phyloP scores from a whole-genome alignment of 2,113 vertebrate species.

The Colistium nudipinnis region DNA sequence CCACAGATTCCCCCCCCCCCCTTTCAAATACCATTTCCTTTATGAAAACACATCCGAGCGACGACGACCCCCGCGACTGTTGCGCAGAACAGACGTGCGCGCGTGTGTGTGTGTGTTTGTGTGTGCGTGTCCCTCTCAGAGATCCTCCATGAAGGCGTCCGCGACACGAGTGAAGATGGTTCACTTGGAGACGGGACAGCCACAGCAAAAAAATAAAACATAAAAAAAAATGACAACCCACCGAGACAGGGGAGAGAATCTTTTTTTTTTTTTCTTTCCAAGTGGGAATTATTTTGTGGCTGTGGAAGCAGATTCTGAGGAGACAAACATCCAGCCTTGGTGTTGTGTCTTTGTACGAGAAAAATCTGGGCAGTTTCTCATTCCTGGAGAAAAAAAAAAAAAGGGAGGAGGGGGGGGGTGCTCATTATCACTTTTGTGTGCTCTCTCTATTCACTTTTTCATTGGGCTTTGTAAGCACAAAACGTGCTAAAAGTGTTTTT shows the following conservation, averaged over 20 bases:
- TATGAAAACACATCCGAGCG: constrained; percentile 54
- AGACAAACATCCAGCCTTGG: constrained; percentile 68
- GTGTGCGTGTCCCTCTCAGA: constrained; percentile 48
- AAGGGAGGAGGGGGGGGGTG: too few species aligned
- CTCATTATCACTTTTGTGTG: constrained; percentile 76
- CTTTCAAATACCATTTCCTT: constrained; percentile 71
- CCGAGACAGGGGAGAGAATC: constrained; percentile 49
- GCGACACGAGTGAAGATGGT: constrained; percentile 66
- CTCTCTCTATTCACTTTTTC: constrained; percentile 71
- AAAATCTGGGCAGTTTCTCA: constrained; percentile 75
- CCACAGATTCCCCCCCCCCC: constrained; percentile 78
- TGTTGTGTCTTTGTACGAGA: constrained; percentile 72
- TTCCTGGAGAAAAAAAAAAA: constrained; percentile 75
- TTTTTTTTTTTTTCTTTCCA: constrained; percentile 36
- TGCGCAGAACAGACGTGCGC: constrained; percentile 42
- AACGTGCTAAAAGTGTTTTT: constrained; percentile 65
- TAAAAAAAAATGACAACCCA: constrained; percentile 57
- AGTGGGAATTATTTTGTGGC: constrained; percentile 40
- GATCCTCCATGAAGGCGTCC: constrained; percentile 59
- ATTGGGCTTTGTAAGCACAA: constrained; percentile 79
- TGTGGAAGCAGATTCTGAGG: constrained; percentile 76
- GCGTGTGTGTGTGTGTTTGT: constrained; percentile 34
- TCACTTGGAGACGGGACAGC: constrained; percentile 65
- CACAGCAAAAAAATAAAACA: too few species aligned
- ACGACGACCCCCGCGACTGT: constrained; percentile 41